Conservation (phyloP, 2,113 vertebrate genomes). For the Phrynosoma blainvillii region DNA sequence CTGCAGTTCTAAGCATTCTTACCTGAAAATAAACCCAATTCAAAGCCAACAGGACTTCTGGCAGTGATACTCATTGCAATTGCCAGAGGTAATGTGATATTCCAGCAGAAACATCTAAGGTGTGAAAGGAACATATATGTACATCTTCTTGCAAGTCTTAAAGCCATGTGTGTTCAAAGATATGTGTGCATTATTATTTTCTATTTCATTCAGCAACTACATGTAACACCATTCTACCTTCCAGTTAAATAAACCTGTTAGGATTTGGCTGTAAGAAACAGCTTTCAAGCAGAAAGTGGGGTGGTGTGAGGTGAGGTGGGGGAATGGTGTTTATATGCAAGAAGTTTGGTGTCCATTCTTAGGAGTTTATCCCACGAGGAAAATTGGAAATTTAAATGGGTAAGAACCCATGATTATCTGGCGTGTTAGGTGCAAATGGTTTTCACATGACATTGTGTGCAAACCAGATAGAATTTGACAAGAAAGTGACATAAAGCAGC, state of each 20-base stretch:
- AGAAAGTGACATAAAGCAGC: no score
- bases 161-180: background rate
- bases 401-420: no score
- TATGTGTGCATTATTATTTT: background rate
- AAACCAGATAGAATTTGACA: no score
- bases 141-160: background rate
- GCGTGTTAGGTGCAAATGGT: no score
- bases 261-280: background rate
- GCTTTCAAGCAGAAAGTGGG: background rate
- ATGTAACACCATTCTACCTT: background rate
- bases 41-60: background rate
- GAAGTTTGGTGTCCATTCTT: background rate
- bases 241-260: background rate
- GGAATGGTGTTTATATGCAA: background rate
- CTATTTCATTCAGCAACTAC: background rate
- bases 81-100: background rate
- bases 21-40: constrained; percentile 1
- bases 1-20: background rate
- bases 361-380: no score
- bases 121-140: background rate
- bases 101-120: background rate
- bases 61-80: background rate
- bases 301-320: no score
- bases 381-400: no score
- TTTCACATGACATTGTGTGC: no score